phyloP scores from a whole-genome alignment of 2,113 vertebrate genomes.

The Epinephelus fuscoguttatus region DNA sequence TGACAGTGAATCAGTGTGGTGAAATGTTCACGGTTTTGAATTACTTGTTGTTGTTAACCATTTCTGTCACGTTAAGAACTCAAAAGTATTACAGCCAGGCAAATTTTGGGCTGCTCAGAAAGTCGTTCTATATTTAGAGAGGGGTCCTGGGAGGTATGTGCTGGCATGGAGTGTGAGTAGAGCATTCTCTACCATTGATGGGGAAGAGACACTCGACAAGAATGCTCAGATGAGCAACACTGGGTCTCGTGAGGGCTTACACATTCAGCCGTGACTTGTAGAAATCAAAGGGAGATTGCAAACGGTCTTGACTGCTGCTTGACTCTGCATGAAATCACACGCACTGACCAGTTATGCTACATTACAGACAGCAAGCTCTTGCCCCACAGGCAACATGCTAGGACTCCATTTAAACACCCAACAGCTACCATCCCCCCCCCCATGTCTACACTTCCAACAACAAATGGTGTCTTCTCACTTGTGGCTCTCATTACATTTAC shows the following conservation, averaged over 20 bases:
- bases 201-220: slow-evolving; percentile 71
- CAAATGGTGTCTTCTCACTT: slow-evolving; percentile 62
- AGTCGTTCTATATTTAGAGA: slow-evolving; percentile 85
- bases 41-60: slow-evolving; percentile 5
- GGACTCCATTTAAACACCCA: slow-evolving; percentile 33
- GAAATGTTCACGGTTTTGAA: not conserved
- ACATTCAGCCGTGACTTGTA: slow-evolving; percentile 40
- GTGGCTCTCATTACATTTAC: slow-evolving; percentile 24
- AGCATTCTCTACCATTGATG: slow-evolving; percentile 81
- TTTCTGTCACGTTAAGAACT: slow-evolving; percentile 22
- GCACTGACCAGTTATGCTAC: not conserved
- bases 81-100: slow-evolving; percentile 66
- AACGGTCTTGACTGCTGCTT: not conserved
- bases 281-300: not conserved
- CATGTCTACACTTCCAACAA: slow-evolving; percentile 40
- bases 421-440: slow-evolving; percentile 26
- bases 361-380: not conserved
- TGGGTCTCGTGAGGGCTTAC: slow-evolving; percentile 60
- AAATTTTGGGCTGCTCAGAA: slow-evolving; percentile 65
- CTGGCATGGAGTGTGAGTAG: slow-evolving; percentile 77
- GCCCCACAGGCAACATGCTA: slow-evolving; percentile 12
- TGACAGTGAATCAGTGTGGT: not conserved
- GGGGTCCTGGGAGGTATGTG: slow-evolving; percentile 85
- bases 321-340: not conserved
- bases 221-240: slow-evolving; percentile 73